Evolutionary conservation across 2,113 vertebrate genomes (phyloP), one percentile per base, ranked within the genome.

Genomic region (Chrysochloris asiatica): DNA sequence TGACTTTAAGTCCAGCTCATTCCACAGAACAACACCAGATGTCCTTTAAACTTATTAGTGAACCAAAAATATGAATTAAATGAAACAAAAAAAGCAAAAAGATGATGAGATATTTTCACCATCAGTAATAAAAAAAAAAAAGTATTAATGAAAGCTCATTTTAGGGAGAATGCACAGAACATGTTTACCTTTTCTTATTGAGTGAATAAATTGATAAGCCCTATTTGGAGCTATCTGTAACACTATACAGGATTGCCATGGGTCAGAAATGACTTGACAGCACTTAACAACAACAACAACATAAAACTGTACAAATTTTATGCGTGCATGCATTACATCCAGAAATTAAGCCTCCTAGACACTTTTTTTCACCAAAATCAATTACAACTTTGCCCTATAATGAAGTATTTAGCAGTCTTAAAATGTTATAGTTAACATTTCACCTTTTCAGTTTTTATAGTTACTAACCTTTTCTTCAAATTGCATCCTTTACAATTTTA

Each of bases 51-150:
- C n/a, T 43, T 21, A 83, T 71, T 12, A 24, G 17, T 88, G 71
- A 84, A 56, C 89, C 52, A 90, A 80, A 84, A 87, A 61, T 67
- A 61, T 26, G 30, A 84, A 59, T 88, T 90, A 45, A 87, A 89
- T n/a, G n/a, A 83, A 17, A 87, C 12, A 61, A 61, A 30, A 30
- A 33, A 10, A 75, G 16, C 10, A 61, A 26, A 61, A 61, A 33
- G 33, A 71, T 12, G 87, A 30, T 50, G 3, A n/a, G 16, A n/a
- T 50, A 33, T 59, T 19, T 61, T 48, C 17, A 52, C 10, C 2
- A 59, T 79, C n/a, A 22, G 8, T 76, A 28, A 65, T 69, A 5
- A 4, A 78, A 83, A 90, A 47, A 4, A 71, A 8, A 84, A 87
- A 38, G 8, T 12, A 85, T 67, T 81, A 90, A 61, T 61, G 65